phyloP scores from a whole-genome alignment of 2,113 vertebrate genomes.

The Thunnus thynnus region DNA sequence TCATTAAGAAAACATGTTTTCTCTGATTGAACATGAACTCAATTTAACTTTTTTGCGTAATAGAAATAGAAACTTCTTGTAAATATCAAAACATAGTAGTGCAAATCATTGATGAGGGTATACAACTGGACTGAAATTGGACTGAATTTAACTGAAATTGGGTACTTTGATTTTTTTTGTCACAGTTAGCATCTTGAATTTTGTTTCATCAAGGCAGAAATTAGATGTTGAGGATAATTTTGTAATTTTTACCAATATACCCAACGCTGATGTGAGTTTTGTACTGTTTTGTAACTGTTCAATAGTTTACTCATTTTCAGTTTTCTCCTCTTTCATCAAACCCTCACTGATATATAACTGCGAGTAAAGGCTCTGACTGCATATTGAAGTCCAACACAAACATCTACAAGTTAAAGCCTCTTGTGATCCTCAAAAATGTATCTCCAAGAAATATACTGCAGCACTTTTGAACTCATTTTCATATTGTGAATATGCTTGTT shows the following conservation, averaged over 20 bases:
- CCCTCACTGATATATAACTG: not conserved
- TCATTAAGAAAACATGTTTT: not conserved
- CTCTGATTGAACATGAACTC: conserved; percentile 1
- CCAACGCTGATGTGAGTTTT: conserved; percentile 11
- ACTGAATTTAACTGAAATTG: not conserved
- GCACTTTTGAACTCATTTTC: conserved; percentile 65
- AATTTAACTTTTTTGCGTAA: not conserved
- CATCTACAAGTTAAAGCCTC: not conserved
- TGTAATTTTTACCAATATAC: conserved; percentile 29
- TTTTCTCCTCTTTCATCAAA: not conserved
- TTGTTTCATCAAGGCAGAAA: not conserved
- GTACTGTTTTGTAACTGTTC: conserved; percentile 45
- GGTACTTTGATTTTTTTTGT: conserved; percentile 2
- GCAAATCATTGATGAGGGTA: not conserved
- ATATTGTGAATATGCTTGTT: conserved; percentile 70
- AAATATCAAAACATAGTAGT: conserved; percentile 41
- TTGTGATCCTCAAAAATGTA: conserved; percentile 13
- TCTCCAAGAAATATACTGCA: conserved; percentile 25
- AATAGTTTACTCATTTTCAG: not conserved
- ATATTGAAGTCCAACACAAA: not conserved
- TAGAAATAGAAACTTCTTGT: conserved; percentile 26
- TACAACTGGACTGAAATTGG: conserved; percentile 10
- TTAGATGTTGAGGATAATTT: conserved; percentile 39
- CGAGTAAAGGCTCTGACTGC: conserved; percentile 2
- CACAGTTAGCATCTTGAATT: not conserved